Evolutionary conservation across 2,888 invertebrate species (phyloP), one percentile per base, ranked within the genome.

Genomic region (Tanytarsus gracilentus): DNA sequence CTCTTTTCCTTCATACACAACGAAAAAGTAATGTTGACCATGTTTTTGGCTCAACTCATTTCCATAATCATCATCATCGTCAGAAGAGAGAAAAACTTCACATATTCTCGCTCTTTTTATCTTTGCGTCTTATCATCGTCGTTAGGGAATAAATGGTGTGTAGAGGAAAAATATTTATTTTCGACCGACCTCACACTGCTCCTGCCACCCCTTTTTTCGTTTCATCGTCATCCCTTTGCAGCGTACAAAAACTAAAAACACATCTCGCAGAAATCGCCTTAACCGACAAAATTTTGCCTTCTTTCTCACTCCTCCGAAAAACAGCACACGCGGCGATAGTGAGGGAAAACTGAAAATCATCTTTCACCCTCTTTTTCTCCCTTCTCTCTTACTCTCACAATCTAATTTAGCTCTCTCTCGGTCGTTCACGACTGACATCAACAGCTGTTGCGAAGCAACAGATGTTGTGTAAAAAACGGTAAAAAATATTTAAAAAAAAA

Each of bases 311-410:
- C 18, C 23, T 23, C 18, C 18, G 44, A 18, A 21, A 33, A 2
- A n/a, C 44, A 44, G 16, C 44, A 44, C 44, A 44, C 44, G 44
- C 44, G 44, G 44, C 44, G 44, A 44, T n/a, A n/a, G n/a, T n/a
- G 16, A 44, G 44, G 39, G 14, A 40, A 53, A 55, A 55, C 33
- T 53, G 55, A 55, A 55, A 55, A 55, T 55, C 55, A 55, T 55
- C 55, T 40, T 55, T 55, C 51, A 30, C 53, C 36, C 40, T 55
- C 40, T 25, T 27, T 27, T 53, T 36, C 23, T 29, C 51, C 44
- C 44, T 44, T 44, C 6, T 23, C 3, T 44, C 36, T 36, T 16
- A 36, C 36, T 36, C 36, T 14, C 36, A 14, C 36, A 36, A 36
- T 16, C 16, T 16, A 14, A 36, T 14, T 36, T n/a, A n/a, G 36